phyloP scores from a whole-genome alignment of 2,113 vertebrate species.

The Crotalus helleri region DNA sequence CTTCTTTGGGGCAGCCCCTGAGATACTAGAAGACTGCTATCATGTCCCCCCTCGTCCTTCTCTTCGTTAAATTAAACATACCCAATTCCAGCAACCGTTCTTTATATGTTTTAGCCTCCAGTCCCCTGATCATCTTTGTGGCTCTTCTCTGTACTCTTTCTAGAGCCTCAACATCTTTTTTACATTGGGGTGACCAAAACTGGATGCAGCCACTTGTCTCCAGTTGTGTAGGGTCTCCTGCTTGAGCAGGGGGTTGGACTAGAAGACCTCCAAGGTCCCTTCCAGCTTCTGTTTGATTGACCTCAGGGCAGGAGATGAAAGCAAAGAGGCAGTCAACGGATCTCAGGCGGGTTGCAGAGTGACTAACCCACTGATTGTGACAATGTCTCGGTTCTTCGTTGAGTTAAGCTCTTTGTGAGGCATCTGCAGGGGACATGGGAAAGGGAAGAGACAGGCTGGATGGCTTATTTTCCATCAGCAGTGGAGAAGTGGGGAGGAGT shows the following conservation, averaged over 20 bases:
- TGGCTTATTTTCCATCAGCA: slow-evolving; percentile 51
- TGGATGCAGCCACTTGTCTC: too few species aligned
- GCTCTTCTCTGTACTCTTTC: too few species aligned
- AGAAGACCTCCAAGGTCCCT: background rate
- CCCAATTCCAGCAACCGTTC: too few species aligned
- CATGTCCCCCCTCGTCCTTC: too few species aligned
- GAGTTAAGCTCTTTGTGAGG: slow-evolving; percentile 51
- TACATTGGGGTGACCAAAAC: too few species aligned
- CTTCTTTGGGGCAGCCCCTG: too few species aligned
- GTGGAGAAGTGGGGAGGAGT: slow-evolving; percentile 23
- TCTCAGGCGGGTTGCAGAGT: background rate
- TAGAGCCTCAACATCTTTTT: too few species aligned
- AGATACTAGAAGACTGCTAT: too few species aligned
- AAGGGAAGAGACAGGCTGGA: slow-evolving; percentile 17
- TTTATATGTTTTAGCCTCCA: too few species aligned
- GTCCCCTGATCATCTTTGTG: too few species aligned
- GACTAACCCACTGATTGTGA: slow-evolving; percentile 24
- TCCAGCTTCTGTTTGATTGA: background rate
- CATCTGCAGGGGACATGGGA: slow-evolving; percentile 26
- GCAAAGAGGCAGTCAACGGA: background rate
- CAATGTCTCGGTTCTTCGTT: slow-evolving; percentile 61
- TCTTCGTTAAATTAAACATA: too few species aligned
- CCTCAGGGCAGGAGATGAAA: background rate
- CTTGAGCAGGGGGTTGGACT: background rate
- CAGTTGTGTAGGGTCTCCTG: background rate